These are phyloP conservation scores for Nesoenas mayeri DNA, from an alignment of 2,113 vertebrate genomes.

Conservation along the genomic window DNA sequence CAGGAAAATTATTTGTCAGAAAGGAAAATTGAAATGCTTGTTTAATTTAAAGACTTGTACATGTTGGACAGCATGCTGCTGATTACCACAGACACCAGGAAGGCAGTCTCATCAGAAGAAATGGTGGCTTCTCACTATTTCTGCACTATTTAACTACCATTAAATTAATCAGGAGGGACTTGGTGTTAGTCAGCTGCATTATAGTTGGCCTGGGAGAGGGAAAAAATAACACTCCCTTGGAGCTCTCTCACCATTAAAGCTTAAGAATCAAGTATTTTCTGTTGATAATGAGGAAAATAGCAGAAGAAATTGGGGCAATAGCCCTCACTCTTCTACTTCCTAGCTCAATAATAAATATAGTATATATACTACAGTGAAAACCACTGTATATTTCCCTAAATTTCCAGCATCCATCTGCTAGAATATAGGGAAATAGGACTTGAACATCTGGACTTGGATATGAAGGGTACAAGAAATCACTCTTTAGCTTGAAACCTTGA, in stretches of 20 bases:
- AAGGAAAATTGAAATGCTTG: not conserved
- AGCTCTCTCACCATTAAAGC: conserved; percentile 19
- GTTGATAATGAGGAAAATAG: conserved; percentile 3
- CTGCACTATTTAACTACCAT: conserved; percentile 46
- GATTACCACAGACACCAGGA: not conserved
- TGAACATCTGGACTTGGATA: conserved; percentile 46
- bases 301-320: conserved; percentile 7
- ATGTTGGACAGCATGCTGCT: not conserved
- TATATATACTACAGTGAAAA: not conserved
- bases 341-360: not conserved
- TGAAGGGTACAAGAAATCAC: conserved; percentile 18
- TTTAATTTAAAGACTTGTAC: not conserved
- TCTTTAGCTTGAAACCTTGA: conserved; percentile 3
- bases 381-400: not conserved
- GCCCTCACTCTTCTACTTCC: not conserved
- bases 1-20: not conserved
- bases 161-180: conserved; percentile 58
- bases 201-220: not conserved
- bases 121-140: conserved; percentile 39
- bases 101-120: conserved; percentile 9
- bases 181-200: conserved; percentile 31
- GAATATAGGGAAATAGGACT: not conserved
- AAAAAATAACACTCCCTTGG: conserved; percentile 34
- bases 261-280: conserved; percentile 34
- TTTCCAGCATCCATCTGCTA: conserved; percentile 40